Conservation (phyloP, 2,797 vertebrate genomes). For the Pelodytes ibericus region DNA sequence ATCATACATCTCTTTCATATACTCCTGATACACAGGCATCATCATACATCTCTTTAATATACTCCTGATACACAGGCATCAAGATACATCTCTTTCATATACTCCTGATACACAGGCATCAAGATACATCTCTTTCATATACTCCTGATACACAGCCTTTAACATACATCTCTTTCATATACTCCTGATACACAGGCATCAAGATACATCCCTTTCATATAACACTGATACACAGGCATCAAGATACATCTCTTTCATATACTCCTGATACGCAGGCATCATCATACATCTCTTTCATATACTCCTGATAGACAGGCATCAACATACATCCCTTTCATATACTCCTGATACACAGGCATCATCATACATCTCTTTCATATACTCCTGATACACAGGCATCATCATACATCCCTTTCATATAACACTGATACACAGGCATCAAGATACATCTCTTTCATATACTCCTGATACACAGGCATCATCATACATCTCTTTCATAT, state of each 20-base stretch:
- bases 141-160: slow-evolving; percentile 9
- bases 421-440: not conserved
- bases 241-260: not conserved
- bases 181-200: slow-evolving; percentile 7
- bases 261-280: slow-evolving; percentile 2
- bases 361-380: no score
- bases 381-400: slow-evolving; percentile 13
- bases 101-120: slow-evolving; percentile 7
- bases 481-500: not conserved
- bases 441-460: no score
- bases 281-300: no score
- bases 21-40: slow-evolving; percentile 7
- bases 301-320: slow-evolving; percentile 11
- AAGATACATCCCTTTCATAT: no score
- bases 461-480: slow-evolving; percentile 13
- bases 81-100: not conserved
- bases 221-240: slow-evolving; percentile 14
- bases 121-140: no score
- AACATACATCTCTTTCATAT: not conserved
- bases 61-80: slow-evolving; percentile 13
- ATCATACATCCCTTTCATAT: not conserved
- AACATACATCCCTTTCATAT: not conserved
- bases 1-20: not conserved
- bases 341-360: slow-evolving; percentile 7
- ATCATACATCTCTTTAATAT: no score